Percentiles rank a stretch among this genome's conserved stretches.
Conservation (phyloP, 2,888 invertebrate species). For the Schrankia costaestrigalis region DNA sequence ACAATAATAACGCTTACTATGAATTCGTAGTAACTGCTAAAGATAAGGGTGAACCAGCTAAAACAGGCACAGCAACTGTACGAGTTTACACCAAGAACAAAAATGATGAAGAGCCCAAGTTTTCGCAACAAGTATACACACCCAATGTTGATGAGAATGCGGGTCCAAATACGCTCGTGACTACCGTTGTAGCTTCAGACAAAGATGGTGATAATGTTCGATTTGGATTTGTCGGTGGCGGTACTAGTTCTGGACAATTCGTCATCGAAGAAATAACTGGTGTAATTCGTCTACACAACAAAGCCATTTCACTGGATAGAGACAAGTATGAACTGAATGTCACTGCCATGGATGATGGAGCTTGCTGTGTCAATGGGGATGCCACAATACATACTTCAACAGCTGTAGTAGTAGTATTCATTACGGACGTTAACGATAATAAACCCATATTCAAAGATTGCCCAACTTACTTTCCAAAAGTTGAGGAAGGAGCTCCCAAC, state of each 20-base stretch:
- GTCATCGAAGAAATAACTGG: conserved; percentile 97
- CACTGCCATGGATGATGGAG: conserved; percentile 98
- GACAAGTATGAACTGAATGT: conserved; percentile 98
- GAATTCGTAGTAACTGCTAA: conserved; percentile 96
- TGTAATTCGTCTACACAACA: conserved; percentile 93
- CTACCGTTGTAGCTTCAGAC: conserved; percentile 97
- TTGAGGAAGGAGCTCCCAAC: conserved; percentile 96
- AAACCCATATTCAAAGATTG: conserved; percentile 98
- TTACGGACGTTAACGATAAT: conserved; percentile 98
- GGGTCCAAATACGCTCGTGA: conserved; percentile 96
- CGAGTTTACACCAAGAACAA: conserved; percentile 98
- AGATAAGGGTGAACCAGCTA: conserved; percentile 96
- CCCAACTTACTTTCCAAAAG: conserved; percentile 94
- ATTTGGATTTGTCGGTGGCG: conserved; percentile 94
- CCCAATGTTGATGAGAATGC: conserved; percentile 98
- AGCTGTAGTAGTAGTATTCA: conserved; percentile 97
- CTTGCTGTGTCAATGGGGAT: conserved; percentile 95
- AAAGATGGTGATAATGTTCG: conserved; percentile 98
- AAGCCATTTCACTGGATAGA: conserved; percentile 91
- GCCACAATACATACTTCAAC: conserved; percentile 94
- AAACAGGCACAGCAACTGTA: conserved; percentile 95
- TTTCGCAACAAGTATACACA: conserved; percentile 97
- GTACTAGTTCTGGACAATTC: conserved; percentile 94
- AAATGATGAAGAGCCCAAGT: conserved; percentile 98
- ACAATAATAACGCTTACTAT: conserved; percentile 97